Evolutionary conservation across 2,888 invertebrate genomes (phyloP).

Genomic region (Ptychoptera albimana): DNA sequence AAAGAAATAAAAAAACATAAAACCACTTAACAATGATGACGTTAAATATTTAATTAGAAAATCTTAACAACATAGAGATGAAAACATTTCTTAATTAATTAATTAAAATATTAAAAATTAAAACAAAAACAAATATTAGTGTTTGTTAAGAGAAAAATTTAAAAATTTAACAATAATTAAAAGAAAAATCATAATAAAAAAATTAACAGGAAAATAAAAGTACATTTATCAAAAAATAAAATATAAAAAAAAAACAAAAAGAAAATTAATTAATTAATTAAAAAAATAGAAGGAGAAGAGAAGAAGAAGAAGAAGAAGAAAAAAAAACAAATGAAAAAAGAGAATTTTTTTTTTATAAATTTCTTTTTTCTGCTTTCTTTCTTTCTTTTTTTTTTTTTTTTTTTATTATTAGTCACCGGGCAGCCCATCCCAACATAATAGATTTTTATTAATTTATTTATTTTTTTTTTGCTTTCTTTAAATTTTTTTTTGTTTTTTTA

Average conservation of each 20-base stretch:
- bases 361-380: too few relatives aligned
- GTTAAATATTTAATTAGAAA: too few relatives aligned
- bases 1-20: background rate
- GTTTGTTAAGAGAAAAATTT: background rate
- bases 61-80: too few relatives aligned
- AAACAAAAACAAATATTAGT: background rate
- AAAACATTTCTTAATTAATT: background rate
- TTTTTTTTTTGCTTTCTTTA: too few relatives aligned
- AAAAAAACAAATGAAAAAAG: background rate
- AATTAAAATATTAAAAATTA: background rate
- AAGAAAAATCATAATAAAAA: background rate
- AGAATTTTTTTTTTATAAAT: too few relatives aligned
- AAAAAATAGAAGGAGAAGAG: background rate
- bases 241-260: background rate
- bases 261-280: background rate
- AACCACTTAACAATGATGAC: background rate
- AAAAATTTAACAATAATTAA: background rate
- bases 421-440: conserved; percentile 5
- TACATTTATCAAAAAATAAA: background rate
- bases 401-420: conserved; percentile 3
- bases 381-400: background rate
- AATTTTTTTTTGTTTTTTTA: too few relatives aligned
- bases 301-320: background rate
- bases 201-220: background rate
- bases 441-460: too few relatives aligned